Evolutionary conservation across 2,888 invertebrate genomes (phyloP).

Genomic region (Busseola fusca): DNA sequence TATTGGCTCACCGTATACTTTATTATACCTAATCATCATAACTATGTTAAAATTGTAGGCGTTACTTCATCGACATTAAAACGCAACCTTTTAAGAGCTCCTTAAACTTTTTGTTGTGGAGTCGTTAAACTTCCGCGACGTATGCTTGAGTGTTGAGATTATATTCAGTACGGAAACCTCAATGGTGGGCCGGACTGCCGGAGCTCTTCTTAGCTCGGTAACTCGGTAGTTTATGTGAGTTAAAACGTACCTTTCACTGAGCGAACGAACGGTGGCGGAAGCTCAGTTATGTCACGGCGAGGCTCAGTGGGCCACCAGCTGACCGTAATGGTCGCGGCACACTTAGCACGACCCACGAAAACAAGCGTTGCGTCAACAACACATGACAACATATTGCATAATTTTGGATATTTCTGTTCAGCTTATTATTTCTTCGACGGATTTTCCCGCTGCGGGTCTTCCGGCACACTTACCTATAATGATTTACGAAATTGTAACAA

Average conservation of each 20-base stretch:
- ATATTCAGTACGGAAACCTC: constrained; percentile 53
- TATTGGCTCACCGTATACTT: constrained; percentile 32
- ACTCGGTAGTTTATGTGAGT: constrained; percentile 64
- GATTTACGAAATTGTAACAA: constrained; percentile 59
- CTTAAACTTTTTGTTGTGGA: constrained; percentile 41
- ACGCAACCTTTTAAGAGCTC: constrained; percentile 40
- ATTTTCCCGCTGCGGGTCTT: constrained; percentile 56
- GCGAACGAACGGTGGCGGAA: constrained; percentile 80
- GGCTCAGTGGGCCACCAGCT: constrained; percentile 84
- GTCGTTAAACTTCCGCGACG: constrained; percentile 38
- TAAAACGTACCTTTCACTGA: constrained; percentile 78
- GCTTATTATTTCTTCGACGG: constrained; percentile 55
- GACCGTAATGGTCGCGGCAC: constrained; percentile 86
- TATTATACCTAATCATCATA: constrained; percentile 30
- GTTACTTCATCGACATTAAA: constrained; percentile 37
- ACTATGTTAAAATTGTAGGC: constrained; percentile 40
- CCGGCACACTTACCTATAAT: constrained; percentile 54
- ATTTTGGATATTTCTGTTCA: constrained; percentile 61
- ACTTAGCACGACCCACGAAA: constrained; percentile 87
- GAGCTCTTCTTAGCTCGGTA: constrained; percentile 38
- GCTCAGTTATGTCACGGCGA: constrained; percentile 83
- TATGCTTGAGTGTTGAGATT: constrained; percentile 40
- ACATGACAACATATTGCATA: constrained; percentile 83
- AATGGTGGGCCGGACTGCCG: constrained; percentile 38
- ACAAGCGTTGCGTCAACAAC: constrained; percentile 85